Percentiles rank a stretch among this genome's conserved stretches.
phyloP scores from a whole-genome alignment of 2,797 vertebrate genomes.

The Myotis daubentonii region DNA sequence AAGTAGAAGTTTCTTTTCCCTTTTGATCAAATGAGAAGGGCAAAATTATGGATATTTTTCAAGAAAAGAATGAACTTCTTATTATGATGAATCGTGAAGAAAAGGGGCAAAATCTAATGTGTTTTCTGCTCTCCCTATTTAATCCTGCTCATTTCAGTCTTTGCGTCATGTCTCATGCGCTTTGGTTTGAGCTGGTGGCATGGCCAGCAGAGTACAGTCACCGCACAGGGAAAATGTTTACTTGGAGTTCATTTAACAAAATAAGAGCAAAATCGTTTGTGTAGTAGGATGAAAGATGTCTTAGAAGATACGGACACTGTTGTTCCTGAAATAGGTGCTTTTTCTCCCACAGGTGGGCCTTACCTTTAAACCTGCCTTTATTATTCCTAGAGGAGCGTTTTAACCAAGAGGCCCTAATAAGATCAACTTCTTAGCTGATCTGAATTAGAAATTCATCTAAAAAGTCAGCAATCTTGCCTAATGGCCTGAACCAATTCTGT shows the following conservation, averaged over 20 bases:
- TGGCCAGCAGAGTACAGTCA: neutral
- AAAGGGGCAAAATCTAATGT: conserved; percentile 32
- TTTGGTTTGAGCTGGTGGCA: neutral
- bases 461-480: neutral
- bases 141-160: neutral
- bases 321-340: neutral
- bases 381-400: neutral
- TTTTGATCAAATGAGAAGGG: conserved; percentile 52
- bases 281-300: conserved; percentile 12
- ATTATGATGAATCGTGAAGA: conserved; percentile 6
- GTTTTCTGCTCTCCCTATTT: conserved; percentile 26
- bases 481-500: neutral
- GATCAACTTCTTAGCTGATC: conserved; percentile 1
- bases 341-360: neutral
- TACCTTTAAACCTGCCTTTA: neutral
- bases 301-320: neutral
- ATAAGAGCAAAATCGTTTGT: neutral
- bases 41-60: conserved; percentile 56
- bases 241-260: neutral
- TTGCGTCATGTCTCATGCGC: neutral
- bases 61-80: conserved; percentile 46
- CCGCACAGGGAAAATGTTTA: neutral
- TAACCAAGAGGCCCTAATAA: neutral
- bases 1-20: conserved; percentile 61
- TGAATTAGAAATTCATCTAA: conserved; percentile 4